phyloP scores from a whole-genome alignment of 2,113 vertebrate genomes.

The Scartelaos histophorus region DNA sequence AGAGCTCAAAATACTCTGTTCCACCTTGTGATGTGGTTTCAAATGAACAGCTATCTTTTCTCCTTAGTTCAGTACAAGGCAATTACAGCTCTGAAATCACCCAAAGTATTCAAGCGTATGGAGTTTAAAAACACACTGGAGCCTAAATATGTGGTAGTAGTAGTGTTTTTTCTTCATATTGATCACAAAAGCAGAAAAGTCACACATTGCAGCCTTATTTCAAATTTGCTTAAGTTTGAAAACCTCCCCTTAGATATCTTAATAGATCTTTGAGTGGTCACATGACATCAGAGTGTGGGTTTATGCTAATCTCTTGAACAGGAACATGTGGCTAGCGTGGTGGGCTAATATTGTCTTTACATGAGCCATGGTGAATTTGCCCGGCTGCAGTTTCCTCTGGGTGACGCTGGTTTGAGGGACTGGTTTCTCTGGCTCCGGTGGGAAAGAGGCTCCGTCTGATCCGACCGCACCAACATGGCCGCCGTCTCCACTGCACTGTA shows the following conservation, averaged over 20 bases:
- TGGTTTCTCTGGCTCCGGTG: constrained; percentile 63
- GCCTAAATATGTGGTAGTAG: too few species aligned
- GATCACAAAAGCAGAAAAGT: too few species aligned
- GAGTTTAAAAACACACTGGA: too few species aligned
- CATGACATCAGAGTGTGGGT: constrained; percentile 35
- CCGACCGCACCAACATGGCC: constrained; percentile 53
- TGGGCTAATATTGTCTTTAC: constrained; percentile 41
- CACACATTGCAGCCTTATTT: too few species aligned
- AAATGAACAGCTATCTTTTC: too few species aligned
- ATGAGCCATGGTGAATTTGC: constrained; percentile 38
- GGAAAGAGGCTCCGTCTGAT: constrained; percentile 55
- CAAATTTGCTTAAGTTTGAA: neutral
- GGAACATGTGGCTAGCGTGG: constrained; percentile 52
- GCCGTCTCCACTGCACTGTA: constrained; percentile 28
- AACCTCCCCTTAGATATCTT: too few species aligned
- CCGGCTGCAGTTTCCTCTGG: constrained; percentile 41
- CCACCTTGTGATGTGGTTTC: too few species aligned
- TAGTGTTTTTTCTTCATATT: too few species aligned
- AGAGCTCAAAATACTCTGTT: too few species aligned
- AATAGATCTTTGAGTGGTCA: constrained; percentile 30
- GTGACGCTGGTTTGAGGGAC: constrained; percentile 42
- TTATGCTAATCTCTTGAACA: constrained; percentile 52
- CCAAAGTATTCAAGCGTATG: too few species aligned
- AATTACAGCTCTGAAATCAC: too few species aligned
- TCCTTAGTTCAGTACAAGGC: too few species aligned